Conservation (phyloP, 2,888 invertebrate species). For the Ormyrus rosae region DNA sequence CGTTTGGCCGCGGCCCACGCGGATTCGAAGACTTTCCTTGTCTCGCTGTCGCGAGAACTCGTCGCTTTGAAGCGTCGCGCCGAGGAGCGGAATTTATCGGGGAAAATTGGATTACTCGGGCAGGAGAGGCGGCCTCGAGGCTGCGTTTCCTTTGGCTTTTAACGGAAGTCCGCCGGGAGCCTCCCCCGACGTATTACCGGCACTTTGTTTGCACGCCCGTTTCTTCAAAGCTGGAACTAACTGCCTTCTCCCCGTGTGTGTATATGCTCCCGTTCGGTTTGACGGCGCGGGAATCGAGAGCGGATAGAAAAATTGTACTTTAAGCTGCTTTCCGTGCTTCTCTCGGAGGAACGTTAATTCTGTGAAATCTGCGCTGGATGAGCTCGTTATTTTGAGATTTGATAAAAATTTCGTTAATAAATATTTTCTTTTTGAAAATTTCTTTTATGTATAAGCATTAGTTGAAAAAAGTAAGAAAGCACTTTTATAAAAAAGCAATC, state of each 20-base stretch:
- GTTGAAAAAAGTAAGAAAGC: too few species aligned
- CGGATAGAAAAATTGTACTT: neutral
- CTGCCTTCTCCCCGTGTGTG: neutral
- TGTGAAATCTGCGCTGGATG: too few species aligned
- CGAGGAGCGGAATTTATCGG: neutral
- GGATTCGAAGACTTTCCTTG: neutral
- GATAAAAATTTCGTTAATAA: too few species aligned
- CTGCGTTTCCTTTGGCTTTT: neutral
- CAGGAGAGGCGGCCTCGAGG: neutral
- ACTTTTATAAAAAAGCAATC: too few species aligned
- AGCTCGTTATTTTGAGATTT: too few species aligned
- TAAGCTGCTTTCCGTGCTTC: neutral
- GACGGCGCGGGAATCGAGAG: neutral
- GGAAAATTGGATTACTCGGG: slow-evolving; percentile 16
- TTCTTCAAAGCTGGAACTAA: neutral
- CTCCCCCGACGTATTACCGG: neutral
- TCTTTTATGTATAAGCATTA: too few species aligned
- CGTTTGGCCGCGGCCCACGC: neutral
- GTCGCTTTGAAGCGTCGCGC: neutral
- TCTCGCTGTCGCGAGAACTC: neutral
- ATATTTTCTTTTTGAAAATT: too few species aligned
- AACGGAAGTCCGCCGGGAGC: neutral
- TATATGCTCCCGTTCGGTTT: neutral
- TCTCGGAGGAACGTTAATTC: too few species aligned
- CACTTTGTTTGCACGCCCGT: slow-evolving; percentile 1